Base-by-base conservation (phyloP, 2,113 vertebrate species). In the Cyprinodon brontotheroides region DNA sequence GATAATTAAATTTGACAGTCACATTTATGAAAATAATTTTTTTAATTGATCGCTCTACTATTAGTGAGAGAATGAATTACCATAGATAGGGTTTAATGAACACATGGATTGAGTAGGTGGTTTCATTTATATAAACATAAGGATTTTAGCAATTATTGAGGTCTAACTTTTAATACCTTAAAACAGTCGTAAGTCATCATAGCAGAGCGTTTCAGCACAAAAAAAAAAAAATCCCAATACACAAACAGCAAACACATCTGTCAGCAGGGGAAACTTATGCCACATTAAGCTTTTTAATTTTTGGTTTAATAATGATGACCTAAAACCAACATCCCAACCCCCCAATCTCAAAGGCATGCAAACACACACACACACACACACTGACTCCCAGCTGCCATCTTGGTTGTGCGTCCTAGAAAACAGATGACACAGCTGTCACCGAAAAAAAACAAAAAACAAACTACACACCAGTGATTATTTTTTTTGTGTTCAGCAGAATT, bases 351-450 rank as follows among this genome's bases (percentile, higher is more conserved):
- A 29, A 15, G 13, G 8, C 67, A 14, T 36, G 4, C 38, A 20
- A 39, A 1, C 40, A 8, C 10, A n/a, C 48, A 12, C 38, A 14
- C 38, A 14, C 29, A 10, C 65, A 15, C 53, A 71, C 60, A 68
- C 84, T 48, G 67, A 59, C 66, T 64, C 88, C 82, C 86, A 90
- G 88, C 88, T 92, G 92, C 91, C 86, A 92, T 91, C 90, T 92
- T 92, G 88, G 84, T 92, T 91, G 86, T 92, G 88, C 89, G 92
- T 94, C 93, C 89, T 92, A 93, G 89, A 94, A 93, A 94, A 91
- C 87, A 91, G 85, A 92, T 91, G 86, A 93, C 91, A 92, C 93
- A 94, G 91, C 91, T 94, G 91, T 92, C 91, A 91, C 90, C 61
- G 38, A n/a, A 36, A 41, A 11, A 68, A 50, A 67, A 50, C 4